These are phyloP conservation scores for Lordiphosa mommai DNA, from an alignment of 1,140 invertebrate genomes.

Conservation along the genomic window DNA sequence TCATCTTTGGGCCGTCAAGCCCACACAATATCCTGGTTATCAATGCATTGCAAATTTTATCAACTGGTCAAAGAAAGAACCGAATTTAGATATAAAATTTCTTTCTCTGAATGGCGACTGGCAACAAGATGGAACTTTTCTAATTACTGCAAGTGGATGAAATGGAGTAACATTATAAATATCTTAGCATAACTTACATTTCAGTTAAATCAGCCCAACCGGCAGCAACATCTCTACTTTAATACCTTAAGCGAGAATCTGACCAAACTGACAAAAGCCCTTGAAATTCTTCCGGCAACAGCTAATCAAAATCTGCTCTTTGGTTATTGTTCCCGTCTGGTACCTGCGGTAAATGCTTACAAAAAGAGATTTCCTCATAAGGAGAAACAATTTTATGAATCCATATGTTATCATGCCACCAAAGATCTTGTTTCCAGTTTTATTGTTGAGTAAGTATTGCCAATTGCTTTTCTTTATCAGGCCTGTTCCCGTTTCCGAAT, in stretches of 20 bases:
- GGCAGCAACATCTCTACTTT: constrained; percentile 18
- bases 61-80: constrained; percentile 36
- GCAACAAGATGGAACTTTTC: constrained; percentile 45
- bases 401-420: constrained; percentile 36
- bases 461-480: too few relatives aligned
- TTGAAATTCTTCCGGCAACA: constrained; percentile 14
- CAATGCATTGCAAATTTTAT: constrained; percentile 47
- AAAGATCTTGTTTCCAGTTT: constrained; percentile 38
- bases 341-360: constrained; percentile 19
- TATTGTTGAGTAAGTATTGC: constrained; percentile 38
- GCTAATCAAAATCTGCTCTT: constrained; percentile 14
- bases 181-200: too few relatives aligned
- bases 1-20: constrained; percentile 34
- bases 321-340: constrained; percentile 32
- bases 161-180: too few relatives aligned
- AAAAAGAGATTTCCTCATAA: constrained; percentile 2
- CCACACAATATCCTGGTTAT: constrained; percentile 28
- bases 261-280: constrained; percentile 13
- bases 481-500: too few relatives aligned
- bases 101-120: constrained; percentile 58
- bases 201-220: constrained; percentile 5
- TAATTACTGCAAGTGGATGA: too few relatives aligned
- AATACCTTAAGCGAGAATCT: constrained; percentile 34
- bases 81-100: constrained; percentile 24
- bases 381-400: background rate